A percentile compares a stretch with the other conserved stretches of the same genome.
phyloP scores from a whole-genome alignment of 2,888 invertebrate species.

The Gonocerus acuteangulatus region DNA sequence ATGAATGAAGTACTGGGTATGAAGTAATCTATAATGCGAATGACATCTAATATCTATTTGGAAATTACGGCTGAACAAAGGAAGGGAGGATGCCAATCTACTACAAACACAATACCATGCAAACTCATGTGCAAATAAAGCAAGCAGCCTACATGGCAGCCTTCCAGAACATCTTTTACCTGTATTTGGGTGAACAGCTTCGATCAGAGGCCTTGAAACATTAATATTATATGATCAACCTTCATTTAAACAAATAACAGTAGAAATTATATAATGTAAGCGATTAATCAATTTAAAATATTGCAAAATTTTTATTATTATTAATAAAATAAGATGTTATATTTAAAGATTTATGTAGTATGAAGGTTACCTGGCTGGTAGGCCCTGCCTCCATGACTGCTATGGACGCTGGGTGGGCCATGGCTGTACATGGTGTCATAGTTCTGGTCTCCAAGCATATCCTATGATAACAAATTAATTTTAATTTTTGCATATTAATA shows the following conservation, averaged over 20 bases:
- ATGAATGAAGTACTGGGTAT: no score
- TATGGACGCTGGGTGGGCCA: constrained; percentile 79
- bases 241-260: no score
- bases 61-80: no score
- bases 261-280: no score
- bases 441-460: constrained; percentile 85
- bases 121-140: not conserved
- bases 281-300: no score
- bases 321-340: no score
- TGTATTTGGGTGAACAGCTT: constrained; percentile 36
- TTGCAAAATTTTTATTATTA: no score
- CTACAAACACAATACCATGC: not conserved
- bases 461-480: constrained; percentile 52
- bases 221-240: constrained; percentile 1
- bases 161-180: constrained; percentile 31
- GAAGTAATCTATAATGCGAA: no score
- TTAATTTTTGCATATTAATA: not conserved
- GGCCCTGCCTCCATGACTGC: constrained; percentile 65
- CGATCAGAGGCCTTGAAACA: constrained; percentile 35
- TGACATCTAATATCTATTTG: no score
- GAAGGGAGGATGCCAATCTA: no score
- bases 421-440: constrained; percentile 90
- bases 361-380: constrained; percentile 86
- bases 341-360: no score
- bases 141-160: not conserved